These are phyloP conservation scores for Molorchus minor DNA, from an alignment of 2,888 invertebrate species.

Conservation along the genomic window DNA sequence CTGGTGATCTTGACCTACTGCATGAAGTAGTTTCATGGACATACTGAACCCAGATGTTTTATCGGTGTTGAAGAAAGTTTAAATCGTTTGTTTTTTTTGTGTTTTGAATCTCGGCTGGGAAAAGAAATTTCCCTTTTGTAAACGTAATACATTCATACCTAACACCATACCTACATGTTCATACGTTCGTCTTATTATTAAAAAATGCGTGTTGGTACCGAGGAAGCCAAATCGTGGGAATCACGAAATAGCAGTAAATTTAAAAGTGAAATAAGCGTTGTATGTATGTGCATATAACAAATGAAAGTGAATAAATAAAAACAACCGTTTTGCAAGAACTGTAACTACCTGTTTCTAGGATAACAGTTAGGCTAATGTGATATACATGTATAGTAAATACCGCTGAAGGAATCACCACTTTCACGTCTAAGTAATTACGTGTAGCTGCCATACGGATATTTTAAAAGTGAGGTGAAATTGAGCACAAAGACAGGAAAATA, in stretches of 20 bases:
- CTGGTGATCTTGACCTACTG: slow-evolving; percentile 13
- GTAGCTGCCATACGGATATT: too few species aligned
- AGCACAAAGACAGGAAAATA: too few species aligned
- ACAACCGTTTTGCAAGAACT: too few species aligned
- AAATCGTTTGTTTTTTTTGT: slow-evolving; percentile 15
- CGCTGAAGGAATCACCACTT: too few species aligned
- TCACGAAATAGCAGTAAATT: slow-evolving; percentile 1
- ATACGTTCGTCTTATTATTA: slow-evolving; percentile 6
- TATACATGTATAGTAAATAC: background rate
- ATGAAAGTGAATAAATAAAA: slow-evolving; percentile 11
- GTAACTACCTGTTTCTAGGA: too few species aligned
- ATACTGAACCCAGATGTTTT: slow-evolving; percentile 5
- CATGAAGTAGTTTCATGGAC: slow-evolving; percentile 9
- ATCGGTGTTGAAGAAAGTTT: slow-evolving; percentile 20
- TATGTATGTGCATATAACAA: background rate
- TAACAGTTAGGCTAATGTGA: background rate
- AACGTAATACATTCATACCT: background rate
- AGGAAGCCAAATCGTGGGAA: slow-evolving; percentile 22
- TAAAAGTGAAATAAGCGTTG: slow-evolving; percentile 14
- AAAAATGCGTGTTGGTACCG: slow-evolving; percentile 7
- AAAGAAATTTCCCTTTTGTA: slow-evolving; percentile 22
- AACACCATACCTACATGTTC: slow-evolving; percentile 3
- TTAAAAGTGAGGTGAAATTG: too few species aligned
- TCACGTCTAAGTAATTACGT: too few species aligned
- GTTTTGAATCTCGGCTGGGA: slow-evolving; percentile 11